Evolutionary conservation across 2,113 vertebrate species (phyloP).

Genomic region (Ceyx cyanopectus): DNA sequence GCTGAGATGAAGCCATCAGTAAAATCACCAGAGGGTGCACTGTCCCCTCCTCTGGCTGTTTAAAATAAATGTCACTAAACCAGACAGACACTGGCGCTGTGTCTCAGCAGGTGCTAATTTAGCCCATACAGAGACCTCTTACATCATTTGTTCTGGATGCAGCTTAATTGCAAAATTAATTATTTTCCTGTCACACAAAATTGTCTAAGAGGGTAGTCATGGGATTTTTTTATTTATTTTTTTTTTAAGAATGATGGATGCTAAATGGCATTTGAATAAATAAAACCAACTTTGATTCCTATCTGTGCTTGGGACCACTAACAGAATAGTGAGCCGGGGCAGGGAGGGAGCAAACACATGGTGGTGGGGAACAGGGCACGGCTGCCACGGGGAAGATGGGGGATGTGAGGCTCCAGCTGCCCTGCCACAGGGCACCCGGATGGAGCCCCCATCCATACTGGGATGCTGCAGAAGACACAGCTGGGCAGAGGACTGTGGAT

Average conservation of each 20-base stretch:
- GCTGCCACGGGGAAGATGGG: not conserved
- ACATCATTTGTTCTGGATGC: constrained; percentile 2
- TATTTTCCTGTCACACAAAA: constrained; percentile 39
- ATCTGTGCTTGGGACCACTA: not conserved
- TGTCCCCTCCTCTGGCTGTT: not conserved
- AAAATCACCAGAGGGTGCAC: not conserved
- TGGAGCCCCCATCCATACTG: fast-evolving
- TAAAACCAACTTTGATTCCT: not conserved
- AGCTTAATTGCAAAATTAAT: constrained; percentile 16
- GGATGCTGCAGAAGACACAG: not conserved
- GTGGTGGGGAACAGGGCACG: fast-evolving
- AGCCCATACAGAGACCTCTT: not conserved
- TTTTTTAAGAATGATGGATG: not conserved
- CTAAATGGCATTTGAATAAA: not conserved
- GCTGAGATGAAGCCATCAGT: not conserved
- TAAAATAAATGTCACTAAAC: not conserved
- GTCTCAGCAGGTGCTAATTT: constrained; percentile 27
- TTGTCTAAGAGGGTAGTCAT: not conserved
- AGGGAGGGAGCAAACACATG: fast-evolving
- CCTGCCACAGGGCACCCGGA: fast-evolving
- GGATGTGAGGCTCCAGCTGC: fast-evolving
- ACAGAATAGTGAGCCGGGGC: fast-evolving
- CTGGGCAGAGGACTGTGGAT: not conserved
- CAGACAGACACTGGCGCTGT: not conserved
- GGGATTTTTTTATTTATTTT: not conserved